Percentiles rank a stretch among this genome's conserved stretches.
Conservation (phyloP, 2,797 vertebrate species). For the Oryzias dopingdopingensis region DNA sequence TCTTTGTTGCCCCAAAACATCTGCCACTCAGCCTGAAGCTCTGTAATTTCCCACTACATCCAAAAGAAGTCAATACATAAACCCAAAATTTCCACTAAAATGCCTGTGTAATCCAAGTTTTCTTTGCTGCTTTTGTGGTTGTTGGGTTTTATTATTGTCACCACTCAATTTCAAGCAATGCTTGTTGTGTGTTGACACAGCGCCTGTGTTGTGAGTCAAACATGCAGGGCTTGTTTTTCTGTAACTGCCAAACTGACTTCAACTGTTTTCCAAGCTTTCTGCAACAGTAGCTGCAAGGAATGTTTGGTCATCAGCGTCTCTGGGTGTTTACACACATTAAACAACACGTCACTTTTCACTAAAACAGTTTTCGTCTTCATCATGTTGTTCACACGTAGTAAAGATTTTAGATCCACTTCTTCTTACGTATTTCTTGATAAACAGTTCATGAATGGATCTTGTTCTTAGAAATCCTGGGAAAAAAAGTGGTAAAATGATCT, state of each 20-base stretch:
- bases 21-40: constrained; percentile 54
- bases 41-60: constrained; percentile 6
- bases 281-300: constrained; percentile 54
- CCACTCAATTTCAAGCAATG: constrained; percentile 39
- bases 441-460: no score
- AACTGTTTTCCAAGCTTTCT: constrained; percentile 54
- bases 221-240: constrained; percentile 57
- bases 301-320: constrained; percentile 43
- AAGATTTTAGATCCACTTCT: no score
- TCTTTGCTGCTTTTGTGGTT: constrained; percentile 22
- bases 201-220: constrained; percentile 69
- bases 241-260: constrained; percentile 41
- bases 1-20: constrained; percentile 73
- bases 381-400: no score
- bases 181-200: constrained; percentile 58
- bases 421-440: no score
- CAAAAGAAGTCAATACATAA: neutral
- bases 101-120: neutral
- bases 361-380: neutral
- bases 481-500: no score
- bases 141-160: constrained; percentile 38
- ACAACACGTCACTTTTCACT: constrained; percentile 4
- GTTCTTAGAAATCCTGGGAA: no score
- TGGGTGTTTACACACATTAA: constrained; percentile 31
- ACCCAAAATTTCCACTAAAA: constrained; percentile 7